phyloP scores from a whole-genome alignment of 1,140 invertebrate species.

The Drosophila pruinosa region DNA sequence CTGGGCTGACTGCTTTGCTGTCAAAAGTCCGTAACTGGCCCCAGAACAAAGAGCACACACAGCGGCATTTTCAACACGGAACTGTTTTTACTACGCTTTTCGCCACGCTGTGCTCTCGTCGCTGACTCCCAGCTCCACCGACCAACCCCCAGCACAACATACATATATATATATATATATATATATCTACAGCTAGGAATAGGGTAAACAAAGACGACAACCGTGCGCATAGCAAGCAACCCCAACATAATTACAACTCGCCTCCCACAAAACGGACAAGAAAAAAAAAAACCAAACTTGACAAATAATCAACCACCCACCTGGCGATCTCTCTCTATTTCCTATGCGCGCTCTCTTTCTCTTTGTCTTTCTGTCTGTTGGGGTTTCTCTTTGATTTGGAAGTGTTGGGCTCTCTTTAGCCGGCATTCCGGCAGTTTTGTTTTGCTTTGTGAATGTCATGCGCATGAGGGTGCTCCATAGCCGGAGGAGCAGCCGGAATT shows the following conservation, averaged over 20 bases:
- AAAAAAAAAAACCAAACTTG: background rate
- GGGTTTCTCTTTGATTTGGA: background rate
- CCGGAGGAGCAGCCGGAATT: conserved; percentile 36
- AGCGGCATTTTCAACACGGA: conserved; percentile 65
- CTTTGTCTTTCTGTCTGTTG: conserved; percentile 1
- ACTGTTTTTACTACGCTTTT: conserved; percentile 52
- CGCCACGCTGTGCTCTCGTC: background rate
- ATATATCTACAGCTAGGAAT: background rate
- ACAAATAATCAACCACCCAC: conserved; percentile 45
- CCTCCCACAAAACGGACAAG: background rate
- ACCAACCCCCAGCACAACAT: conserved; percentile 38
- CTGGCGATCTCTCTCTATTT: conserved; percentile 16
- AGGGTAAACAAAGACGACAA: conserved; percentile 24
- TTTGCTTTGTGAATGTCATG: conserved; percentile 49
- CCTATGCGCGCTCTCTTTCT: background rate
- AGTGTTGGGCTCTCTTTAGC: conserved; percentile 22
- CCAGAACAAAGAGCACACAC: conserved; percentile 47
- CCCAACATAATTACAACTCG: conserved; percentile 56
- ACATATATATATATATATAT: too few relatives aligned
- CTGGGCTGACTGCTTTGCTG: conserved; percentile 47
- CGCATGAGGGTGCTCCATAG: conserved; percentile 33
- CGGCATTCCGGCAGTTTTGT: conserved; percentile 71
- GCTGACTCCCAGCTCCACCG: background rate
- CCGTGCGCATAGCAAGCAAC: conserved; percentile 46
- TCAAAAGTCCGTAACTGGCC: conserved; percentile 30